Conservation (phyloP, 1,140 invertebrate genomes). For the Archivesica marissinica region DNA sequence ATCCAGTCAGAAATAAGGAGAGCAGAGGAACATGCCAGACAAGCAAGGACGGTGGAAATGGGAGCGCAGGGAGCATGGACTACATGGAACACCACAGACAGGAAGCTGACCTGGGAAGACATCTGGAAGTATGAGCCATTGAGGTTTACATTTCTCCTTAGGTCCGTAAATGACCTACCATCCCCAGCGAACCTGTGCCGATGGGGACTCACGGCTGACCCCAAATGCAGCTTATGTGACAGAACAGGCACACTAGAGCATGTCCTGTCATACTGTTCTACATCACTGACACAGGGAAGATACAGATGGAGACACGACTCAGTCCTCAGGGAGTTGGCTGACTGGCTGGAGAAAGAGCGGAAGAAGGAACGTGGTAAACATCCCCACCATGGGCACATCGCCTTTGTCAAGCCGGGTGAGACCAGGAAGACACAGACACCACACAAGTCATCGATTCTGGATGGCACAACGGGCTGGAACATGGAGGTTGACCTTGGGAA, state of each 20-base stretch:
- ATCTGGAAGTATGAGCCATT: conserved; percentile 51
- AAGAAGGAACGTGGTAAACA: conserved; percentile 15
- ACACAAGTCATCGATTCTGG: neutral
- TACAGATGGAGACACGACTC: conserved; percentile 22
- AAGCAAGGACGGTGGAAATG: conserved; percentile 37
- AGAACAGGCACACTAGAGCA: conserved; percentile 30
- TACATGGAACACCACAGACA: conserved; percentile 34
- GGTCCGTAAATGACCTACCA: conserved; percentile 37
- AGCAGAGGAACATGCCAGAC: conserved; percentile 13
- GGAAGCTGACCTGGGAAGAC: conserved; percentile 48
- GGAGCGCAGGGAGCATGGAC: conserved; percentile 57
- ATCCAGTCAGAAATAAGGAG: conserved; percentile 28
- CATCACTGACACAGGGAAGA: conserved; percentile 3
- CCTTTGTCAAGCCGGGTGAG: conserved; percentile 6
- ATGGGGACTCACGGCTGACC: conserved; percentile 24
- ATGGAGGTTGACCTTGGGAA: conserved; percentile 18
- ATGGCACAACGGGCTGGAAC: too few relatives aligned
- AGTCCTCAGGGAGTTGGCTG: conserved; percentile 40
- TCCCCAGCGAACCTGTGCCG: conserved; percentile 34
- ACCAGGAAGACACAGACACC: neutral
- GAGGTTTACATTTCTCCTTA: conserved; percentile 42
- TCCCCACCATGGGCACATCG: neutral
- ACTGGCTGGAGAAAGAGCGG: conserved; percentile 21
- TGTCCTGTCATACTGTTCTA: conserved; percentile 34
- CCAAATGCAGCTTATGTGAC: conserved; percentile 27